Conservation (phyloP, 1,140 invertebrate species). For the Cylas formicarius region DNA sequence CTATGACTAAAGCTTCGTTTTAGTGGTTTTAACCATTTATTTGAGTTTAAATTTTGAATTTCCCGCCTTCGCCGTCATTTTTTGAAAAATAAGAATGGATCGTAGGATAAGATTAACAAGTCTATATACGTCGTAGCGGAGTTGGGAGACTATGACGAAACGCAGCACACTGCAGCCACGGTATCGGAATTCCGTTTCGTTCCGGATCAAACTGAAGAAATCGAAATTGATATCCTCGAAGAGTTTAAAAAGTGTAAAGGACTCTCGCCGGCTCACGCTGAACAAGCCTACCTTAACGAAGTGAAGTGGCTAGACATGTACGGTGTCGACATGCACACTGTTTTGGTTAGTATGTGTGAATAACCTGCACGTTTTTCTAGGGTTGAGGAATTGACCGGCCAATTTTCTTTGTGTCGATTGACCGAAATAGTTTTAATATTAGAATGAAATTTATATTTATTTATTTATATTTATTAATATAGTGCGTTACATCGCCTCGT, state of each 20-base stretch:
- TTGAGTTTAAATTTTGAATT: no score
- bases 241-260: slow-evolving; percentile 82
- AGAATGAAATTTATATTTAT: background rate
- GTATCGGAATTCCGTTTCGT: slow-evolving; percentile 97
- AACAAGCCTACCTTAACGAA: slow-evolving; percentile 86
- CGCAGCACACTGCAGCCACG: slow-evolving; percentile 84
- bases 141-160: slow-evolving; percentile 91
- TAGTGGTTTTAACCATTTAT: no score
- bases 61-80: no score
- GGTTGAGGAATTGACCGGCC: no score
- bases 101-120: background rate
- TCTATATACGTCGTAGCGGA: slow-evolving; percentile 63
- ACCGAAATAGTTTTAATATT: background rate
- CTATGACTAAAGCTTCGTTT: no score
- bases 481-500: no score
- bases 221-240: slow-evolving; percentile 86
- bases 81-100: no score
- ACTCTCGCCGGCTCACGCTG: slow-evolving; percentile 82
- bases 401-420: no score
- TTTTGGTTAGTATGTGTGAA: slow-evolving; percentile 51
- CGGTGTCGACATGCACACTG: slow-evolving; percentile 92
- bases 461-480: no score
- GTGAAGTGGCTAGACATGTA: slow-evolving; percentile 96
- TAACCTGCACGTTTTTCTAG: background rate
- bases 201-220: slow-evolving; percentile 85